phyloP scores from a whole-genome alignment of 2,888 invertebrate genomes.

The Catocala fraxini region DNA sequence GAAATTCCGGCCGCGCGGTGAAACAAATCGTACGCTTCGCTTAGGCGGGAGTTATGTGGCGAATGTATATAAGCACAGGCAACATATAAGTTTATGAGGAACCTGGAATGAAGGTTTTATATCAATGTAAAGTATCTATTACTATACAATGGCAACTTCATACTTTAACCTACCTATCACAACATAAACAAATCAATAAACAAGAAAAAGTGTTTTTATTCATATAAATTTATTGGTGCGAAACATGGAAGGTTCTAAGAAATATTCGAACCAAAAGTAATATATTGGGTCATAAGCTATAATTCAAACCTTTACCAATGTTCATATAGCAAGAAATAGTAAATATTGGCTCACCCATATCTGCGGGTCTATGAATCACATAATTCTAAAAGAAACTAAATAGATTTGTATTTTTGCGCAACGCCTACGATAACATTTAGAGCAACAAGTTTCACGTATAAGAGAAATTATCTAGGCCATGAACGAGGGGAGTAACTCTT shows the following conservation, averaged over 20 bases:
- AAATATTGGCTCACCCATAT: constrained; percentile 26
- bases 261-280: constrained; percentile 49
- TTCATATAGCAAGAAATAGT: constrained; percentile 40
- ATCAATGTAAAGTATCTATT: too few relatives aligned
- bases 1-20: too few relatives aligned
- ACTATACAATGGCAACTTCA: too few relatives aligned
- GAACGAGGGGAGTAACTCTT: too few relatives aligned
- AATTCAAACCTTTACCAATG: constrained; percentile 54
- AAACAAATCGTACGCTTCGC: too few relatives aligned
- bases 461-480: background rate
- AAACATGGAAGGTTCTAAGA: constrained; percentile 19
- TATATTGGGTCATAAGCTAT: constrained; percentile 51
- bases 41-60: too few relatives aligned
- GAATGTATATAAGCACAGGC: too few relatives aligned
- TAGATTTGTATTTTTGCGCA: constrained; percentile 14
- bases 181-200: constrained; percentile 6
- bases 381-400: constrained; percentile 8
- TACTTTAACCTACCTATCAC: too few relatives aligned
- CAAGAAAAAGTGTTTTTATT: constrained; percentile 27
- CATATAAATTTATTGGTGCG: constrained; percentile 19
- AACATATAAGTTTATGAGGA: too few relatives aligned
- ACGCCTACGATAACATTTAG: constrained; percentile 23
- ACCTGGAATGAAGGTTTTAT: too few relatives aligned
- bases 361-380: constrained; percentile 28
- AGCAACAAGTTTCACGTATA: constrained; percentile 25